phyloP scores from a whole-genome alignment of 2,888 invertebrate species.

The Hypomecis punctinalis region DNA sequence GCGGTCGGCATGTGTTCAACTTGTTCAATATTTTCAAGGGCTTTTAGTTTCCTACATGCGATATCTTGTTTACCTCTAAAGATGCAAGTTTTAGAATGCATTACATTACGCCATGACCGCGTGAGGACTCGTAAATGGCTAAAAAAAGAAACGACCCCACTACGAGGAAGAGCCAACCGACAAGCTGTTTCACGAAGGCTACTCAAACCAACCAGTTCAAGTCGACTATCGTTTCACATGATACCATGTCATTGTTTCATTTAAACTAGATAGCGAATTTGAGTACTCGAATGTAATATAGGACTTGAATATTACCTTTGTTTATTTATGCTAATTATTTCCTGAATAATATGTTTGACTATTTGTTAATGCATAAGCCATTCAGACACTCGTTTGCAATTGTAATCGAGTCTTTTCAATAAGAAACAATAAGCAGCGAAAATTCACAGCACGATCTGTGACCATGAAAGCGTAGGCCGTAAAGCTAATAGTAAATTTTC shows the following conservation, averaged over 20 bases:
- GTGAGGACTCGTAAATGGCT: conserved; percentile 42
- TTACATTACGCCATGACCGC: conserved; percentile 44
- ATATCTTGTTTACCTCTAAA: conserved; percentile 72
- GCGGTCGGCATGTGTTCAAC: conserved; percentile 56
- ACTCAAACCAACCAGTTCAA: conserved; percentile 43
- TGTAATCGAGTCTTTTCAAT: conserved; percentile 32
- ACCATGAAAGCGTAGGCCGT: conserved; percentile 49
- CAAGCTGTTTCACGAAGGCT: conserved; percentile 43
- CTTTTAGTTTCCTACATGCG: conserved; percentile 62
- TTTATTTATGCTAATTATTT: conserved; percentile 40
- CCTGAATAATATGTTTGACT: conserved; percentile 23
- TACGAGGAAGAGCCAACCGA: conserved; percentile 60
- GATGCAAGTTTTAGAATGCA: conserved; percentile 58
- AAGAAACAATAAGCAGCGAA: conserved; percentile 37
- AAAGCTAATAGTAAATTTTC: conserved; percentile 53
- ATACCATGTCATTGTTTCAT: conserved; percentile 34
- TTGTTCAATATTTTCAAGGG: conserved; percentile 60
- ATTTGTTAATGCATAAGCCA: conserved; percentile 27
- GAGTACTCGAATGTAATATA: conserved; percentile 6
- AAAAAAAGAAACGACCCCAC: conserved; percentile 51
- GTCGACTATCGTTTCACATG: conserved; percentile 35
- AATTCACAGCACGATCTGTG: conserved; percentile 44
- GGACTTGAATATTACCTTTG: conserved; percentile 17
- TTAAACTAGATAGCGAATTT: conserved; percentile 30
- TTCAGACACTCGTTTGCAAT: conserved; percentile 39